phyloP scores from a whole-genome alignment of 2,888 invertebrate genomes.

The Morinoia aosen region DNA sequence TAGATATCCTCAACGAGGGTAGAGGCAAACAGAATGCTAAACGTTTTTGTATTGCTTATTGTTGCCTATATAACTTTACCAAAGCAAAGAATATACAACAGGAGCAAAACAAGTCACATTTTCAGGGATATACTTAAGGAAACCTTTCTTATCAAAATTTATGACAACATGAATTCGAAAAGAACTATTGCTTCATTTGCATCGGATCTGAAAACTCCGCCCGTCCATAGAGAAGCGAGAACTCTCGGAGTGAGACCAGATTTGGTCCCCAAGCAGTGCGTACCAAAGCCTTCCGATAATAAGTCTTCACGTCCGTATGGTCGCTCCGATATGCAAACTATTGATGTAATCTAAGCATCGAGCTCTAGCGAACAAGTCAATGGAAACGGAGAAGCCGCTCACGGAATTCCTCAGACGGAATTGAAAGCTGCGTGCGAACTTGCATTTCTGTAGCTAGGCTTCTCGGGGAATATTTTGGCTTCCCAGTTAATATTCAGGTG shows the following conservation, averaged over 20 bases:
- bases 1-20: too few species aligned
- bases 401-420: background rate
- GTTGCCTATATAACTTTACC: background rate
- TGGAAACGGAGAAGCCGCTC: background rate
- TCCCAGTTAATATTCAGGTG: background rate
- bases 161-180: background rate
- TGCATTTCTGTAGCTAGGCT: too few species aligned
- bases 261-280: background rate
- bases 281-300: background rate
- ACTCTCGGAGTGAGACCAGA: background rate
- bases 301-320: background rate
- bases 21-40: background rate
- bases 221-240: background rate
- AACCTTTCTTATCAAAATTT: background rate
- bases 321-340: background rate
- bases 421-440: background rate
- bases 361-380: background rate
- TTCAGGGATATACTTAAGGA: background rate
- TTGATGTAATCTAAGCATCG: background rate
- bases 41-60: background rate
- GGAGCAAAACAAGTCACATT: background rate
- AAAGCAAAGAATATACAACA: background rate
- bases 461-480: too few species aligned
- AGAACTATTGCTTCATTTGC: background rate
- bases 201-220: background rate